Evolutionary conservation across 2,113 vertebrate species (phyloP).

Genomic region (Hemibagrus wyckioides): DNA sequence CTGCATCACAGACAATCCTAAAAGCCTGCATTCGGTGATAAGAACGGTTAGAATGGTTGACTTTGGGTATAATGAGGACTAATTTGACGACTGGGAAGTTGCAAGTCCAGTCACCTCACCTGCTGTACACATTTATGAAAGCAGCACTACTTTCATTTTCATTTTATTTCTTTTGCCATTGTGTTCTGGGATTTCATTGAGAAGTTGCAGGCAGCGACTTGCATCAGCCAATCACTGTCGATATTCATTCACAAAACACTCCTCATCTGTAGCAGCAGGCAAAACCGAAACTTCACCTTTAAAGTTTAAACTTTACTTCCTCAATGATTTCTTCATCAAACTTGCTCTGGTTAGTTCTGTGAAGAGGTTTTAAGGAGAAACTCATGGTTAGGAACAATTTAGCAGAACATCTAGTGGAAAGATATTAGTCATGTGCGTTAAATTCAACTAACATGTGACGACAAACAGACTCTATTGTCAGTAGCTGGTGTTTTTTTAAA

Average conservation of each 20-base stretch:
- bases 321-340: background rate
- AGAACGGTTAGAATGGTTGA: background rate
- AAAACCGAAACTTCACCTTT: too few species aligned
- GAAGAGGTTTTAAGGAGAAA: background rate
- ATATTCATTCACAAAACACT: background rate
- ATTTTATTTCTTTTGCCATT: background rate
- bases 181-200: background rate
- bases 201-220: background rate
- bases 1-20: background rate
- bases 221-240: background rate
- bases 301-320: too few species aligned
- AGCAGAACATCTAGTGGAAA: background rate
- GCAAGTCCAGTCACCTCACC: background rate
- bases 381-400: too few species aligned
- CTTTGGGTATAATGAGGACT: background rate
- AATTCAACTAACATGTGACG: constrained; percentile 54
- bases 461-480: constrained; percentile 39
- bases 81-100: too few species aligned
- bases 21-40: background rate
- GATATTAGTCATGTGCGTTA: background rate
- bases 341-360: background rate
- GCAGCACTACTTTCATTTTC: background rate
- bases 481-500: background rate
- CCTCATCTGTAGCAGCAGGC: background rate
- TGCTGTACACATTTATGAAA: background rate